A percentile compares a stretch with the other conserved stretches of the same genome.
These are phyloP conservation scores for Synanthedon tipuliformis DNA, from an alignment of 2,888 invertebrate species.

Conservation along the genomic window DNA sequence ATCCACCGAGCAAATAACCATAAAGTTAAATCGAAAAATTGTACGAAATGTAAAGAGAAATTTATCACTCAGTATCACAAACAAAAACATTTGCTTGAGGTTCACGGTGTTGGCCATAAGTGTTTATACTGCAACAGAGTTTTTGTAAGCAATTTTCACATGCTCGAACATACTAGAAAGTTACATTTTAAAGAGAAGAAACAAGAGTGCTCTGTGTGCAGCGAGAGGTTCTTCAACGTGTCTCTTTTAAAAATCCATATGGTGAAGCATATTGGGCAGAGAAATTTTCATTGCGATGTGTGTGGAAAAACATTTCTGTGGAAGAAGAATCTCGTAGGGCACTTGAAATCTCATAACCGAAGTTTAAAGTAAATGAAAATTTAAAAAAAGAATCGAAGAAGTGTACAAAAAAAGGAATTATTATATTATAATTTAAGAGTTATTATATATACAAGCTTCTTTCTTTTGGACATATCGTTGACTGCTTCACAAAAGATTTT, in stretches of 20 bases:
- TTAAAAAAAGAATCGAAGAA: too few relatives aligned
- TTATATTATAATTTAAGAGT: too few relatives aligned
- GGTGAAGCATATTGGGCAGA: conserved; percentile 37
- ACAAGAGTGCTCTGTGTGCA: conserved; percentile 10
- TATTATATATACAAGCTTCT: too few relatives aligned
- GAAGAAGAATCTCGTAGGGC: conserved; percentile 54
- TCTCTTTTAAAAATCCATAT: conserved; percentile 18
- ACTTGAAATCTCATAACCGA: conserved; percentile 48
- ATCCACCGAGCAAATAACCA: conserved; percentile 7
- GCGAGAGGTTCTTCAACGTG: conserved; percentile 8
- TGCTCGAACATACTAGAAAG: conserved; percentile 46
- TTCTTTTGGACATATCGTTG: too few relatives aligned
- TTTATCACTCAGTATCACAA: conserved; percentile 7
- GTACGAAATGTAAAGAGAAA: conserved; percentile 7
- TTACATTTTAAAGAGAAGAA: conserved; percentile 26
- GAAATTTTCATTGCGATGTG: conserved; percentile 45
- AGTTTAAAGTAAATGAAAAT: too few relatives aligned
- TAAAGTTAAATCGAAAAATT: conserved; percentile 5
- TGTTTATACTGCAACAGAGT: conserved; percentile 20
- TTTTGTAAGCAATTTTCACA: conserved; percentile 27
- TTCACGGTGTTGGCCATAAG: conserved; percentile 7
- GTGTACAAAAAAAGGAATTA: too few relatives aligned
- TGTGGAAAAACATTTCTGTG: conserved; percentile 53
- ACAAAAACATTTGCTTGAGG: conserved; percentile 7
- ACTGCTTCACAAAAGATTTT: too few relatives aligned